Evolutionary conservation across 2,888 invertebrate species (phyloP).

Genomic region (Siphlonurus alternatus): DNA sequence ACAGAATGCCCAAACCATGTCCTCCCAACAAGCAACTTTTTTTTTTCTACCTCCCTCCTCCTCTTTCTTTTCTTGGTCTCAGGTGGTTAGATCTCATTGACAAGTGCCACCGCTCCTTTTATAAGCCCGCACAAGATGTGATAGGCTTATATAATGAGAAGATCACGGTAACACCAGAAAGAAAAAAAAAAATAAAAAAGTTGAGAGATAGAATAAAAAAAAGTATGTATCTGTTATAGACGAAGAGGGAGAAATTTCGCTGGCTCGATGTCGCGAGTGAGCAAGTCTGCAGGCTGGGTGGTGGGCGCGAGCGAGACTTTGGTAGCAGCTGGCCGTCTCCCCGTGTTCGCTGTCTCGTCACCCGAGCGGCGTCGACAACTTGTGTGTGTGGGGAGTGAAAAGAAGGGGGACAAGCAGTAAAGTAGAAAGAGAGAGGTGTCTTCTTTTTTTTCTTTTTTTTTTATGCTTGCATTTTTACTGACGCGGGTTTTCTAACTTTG

Average conservation of each 20-base stretch:
- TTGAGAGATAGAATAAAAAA: no score
- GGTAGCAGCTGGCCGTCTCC: background rate
- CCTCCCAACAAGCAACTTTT: background rate
- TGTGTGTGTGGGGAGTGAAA: background rate
- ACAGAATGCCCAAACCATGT: background rate
- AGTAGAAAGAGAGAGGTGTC: background rate
- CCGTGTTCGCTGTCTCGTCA: background rate
- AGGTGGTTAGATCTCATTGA: background rate
- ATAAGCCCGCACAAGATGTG: no score
- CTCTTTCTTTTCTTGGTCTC: background rate
- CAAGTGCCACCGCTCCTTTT: no score
- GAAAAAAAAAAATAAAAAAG: no score
- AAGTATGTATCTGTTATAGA: no score
- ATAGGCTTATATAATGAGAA: background rate
- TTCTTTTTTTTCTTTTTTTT: background rate
- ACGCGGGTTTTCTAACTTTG: background rate
- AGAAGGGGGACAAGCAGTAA: background rate
- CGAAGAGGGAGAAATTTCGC: no score
- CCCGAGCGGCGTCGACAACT: background rate
- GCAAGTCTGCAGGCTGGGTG: no score
- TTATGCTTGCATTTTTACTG: background rate
- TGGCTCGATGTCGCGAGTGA: no score
- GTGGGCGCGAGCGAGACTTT: background rate
- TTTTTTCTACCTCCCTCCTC: background rate
- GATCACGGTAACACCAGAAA: no score